Evolutionary conservation across 2,888 invertebrate genomes (phyloP).

Genomic region (Hirudinaria manillensis): DNA sequence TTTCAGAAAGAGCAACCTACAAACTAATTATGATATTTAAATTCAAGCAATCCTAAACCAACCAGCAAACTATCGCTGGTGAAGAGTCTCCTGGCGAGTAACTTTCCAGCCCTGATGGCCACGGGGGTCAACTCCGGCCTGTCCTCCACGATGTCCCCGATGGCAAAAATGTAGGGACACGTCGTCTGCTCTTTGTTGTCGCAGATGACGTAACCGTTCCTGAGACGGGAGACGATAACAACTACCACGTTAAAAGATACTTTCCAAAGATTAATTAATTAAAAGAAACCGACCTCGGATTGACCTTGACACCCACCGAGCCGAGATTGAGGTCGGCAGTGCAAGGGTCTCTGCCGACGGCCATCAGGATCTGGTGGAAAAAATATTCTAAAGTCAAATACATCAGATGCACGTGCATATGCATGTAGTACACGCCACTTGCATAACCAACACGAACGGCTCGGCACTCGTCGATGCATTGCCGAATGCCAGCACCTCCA

Average conservation of each 20-base stretch:
- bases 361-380: conserved; percentile 57
- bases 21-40: too few species aligned
- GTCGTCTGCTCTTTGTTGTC: conserved; percentile 42
- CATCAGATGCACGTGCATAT: background rate
- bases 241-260: background rate
- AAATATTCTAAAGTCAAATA: background rate
- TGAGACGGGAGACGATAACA: conserved; percentile 11
- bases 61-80: conserved; percentile 37
- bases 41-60: background rate
- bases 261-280: background rate
- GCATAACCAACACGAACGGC: too few species aligned
- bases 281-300: conserved; percentile 45
- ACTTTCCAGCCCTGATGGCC: conserved; percentile 47
- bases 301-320: conserved; percentile 67
- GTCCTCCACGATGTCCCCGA: conserved; percentile 68
- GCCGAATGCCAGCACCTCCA: too few species aligned
- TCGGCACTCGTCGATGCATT: too few species aligned
- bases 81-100: conserved; percentile 48
- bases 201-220: conserved; percentile 37
- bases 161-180: conserved; percentile 45
- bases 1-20: too few species aligned
- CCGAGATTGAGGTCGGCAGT: conserved; percentile 60
- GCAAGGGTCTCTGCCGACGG: conserved; percentile 60
- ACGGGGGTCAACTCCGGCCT: conserved; percentile 52
- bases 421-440: background rate